Evolutionary conservation across 2,113 vertebrate genomes (phyloP).

Genomic region (Pimephales promelas): DNA sequence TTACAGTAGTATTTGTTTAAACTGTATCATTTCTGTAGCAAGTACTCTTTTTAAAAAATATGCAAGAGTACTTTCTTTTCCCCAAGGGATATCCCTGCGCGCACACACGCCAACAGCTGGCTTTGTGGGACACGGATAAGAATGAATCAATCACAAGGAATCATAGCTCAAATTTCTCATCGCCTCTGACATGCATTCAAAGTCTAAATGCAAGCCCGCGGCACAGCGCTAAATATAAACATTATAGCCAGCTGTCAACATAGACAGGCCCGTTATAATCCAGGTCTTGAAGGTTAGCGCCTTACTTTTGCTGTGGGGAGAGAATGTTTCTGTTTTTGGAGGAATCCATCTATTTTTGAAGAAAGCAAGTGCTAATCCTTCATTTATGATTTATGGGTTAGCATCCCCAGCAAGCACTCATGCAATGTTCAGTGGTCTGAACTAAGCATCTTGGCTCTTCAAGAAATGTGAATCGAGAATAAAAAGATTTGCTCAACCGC

Average conservation of each 20-base stretch:
- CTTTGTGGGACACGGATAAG: not conserved
- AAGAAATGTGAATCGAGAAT: constrained; percentile 10
- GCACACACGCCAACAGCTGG: not conserved
- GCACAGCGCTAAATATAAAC: constrained; percentile 48
- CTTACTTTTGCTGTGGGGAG: not conserved
- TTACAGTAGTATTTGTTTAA: not conserved
- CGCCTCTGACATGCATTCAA: constrained; percentile 33
- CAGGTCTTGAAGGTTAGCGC: not conserved
- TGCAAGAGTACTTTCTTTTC: not conserved
- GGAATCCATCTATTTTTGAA: constrained; percentile 29
- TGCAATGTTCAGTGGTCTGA: constrained; percentile 6
- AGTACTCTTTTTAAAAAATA: not conserved
- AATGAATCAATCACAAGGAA: constrained; percentile 34
- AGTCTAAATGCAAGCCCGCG: constrained; percentile 30
- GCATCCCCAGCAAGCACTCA: constrained; percentile 33
- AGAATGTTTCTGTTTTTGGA: not conserved
- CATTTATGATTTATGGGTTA: constrained; percentile 41
- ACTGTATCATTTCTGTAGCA: not conserved
- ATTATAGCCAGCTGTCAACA: constrained; percentile 43
- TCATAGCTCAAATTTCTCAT: constrained; percentile 33
- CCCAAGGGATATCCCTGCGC: not conserved
- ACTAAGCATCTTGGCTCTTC: constrained; percentile 14
- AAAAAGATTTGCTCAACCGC: constrained; percentile 31
- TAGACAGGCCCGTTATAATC: constrained; percentile 17
- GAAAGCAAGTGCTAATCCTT: constrained; percentile 18